Conservation (phyloP, 2,888 invertebrate genomes). For the Agriotes lineatus region DNA sequence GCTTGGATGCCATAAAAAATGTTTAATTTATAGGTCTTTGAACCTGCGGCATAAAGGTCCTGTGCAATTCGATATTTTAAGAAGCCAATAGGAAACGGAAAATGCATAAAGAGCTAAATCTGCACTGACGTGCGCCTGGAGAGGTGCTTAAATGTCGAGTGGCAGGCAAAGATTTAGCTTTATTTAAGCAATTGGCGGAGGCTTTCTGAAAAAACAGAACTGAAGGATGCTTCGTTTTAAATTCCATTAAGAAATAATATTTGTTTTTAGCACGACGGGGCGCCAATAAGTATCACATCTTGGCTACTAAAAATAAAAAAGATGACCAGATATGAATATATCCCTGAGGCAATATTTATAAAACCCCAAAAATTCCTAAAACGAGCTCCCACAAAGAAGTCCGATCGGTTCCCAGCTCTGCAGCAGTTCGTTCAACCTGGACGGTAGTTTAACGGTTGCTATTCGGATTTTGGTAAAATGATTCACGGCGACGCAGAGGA, state of each 20-base stretch:
- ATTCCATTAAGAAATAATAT: no score
- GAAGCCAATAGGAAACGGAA: conserved; percentile 7
- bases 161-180: no score
- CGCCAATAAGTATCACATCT: no score
- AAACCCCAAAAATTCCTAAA: not conserved
- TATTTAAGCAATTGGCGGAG: no score
- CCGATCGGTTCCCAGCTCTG: not conserved
- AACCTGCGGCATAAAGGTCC: conserved; percentile 21
- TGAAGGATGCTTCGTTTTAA: no score
- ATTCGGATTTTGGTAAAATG: conserved; percentile 45
- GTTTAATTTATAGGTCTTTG: conserved; percentile 42
- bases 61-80: conserved; percentile 47
- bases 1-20: conserved; percentile 14
- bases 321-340: no score
- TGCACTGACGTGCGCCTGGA: no score
- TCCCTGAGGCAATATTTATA: no score
- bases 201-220: no score
- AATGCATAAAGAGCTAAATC: not conserved
- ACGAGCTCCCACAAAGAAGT: not conserved
- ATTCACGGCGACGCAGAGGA: conserved; percentile 41
- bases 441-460: conserved; percentile 20
- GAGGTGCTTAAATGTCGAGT: no score
- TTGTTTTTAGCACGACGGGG: no score
- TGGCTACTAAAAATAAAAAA: no score
- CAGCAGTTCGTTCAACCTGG: conserved; percentile 18